Percentiles rank a stretch among this genome's conserved stretches.
Conservation (phyloP, 2,113 vertebrate genomes). For the Ceuthmochares aereus region DNA sequence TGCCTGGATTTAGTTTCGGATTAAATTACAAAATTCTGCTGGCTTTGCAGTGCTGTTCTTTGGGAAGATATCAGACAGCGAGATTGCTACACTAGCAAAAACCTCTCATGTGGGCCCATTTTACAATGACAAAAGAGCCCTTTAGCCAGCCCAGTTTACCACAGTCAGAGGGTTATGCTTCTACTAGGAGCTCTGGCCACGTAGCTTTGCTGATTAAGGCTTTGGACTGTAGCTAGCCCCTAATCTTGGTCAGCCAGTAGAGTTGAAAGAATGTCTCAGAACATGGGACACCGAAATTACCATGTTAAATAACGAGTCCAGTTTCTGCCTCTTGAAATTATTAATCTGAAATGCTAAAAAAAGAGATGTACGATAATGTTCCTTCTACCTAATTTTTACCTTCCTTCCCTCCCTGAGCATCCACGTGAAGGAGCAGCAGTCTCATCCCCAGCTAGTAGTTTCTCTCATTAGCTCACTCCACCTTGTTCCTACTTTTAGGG, state of each 20-base stretch:
- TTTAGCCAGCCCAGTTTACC: not conserved
- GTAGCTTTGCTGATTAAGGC: not conserved
- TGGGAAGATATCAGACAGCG: not conserved
- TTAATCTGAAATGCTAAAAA: not conserved
- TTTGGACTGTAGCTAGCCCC: not conserved
- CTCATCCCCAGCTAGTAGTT: not conserved
- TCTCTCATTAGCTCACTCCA: not conserved
- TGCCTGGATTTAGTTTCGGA: too few relatives aligned
- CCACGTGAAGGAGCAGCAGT: accelerated
- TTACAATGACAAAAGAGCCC: not conserved
- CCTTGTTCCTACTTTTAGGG: not conserved
- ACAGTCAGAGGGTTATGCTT: not conserved
- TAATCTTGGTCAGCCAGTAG: not conserved
- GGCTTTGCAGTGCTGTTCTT: accelerated
- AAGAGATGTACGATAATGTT: not conserved
- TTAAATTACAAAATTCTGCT: not conserved
- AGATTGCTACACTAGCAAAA: not conserved
- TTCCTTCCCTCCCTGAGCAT: not conserved
- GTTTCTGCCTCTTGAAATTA: not conserved
- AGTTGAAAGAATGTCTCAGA: not conserved
- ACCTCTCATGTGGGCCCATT: not conserved
- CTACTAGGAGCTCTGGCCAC: not conserved
- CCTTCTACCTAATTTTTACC: not conserved
- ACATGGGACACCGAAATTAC: not conserved
- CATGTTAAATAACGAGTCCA: not conserved